Evolutionary conservation across 2,888 invertebrate species (phyloP).

Genomic region (Idaea straminata): DNA sequence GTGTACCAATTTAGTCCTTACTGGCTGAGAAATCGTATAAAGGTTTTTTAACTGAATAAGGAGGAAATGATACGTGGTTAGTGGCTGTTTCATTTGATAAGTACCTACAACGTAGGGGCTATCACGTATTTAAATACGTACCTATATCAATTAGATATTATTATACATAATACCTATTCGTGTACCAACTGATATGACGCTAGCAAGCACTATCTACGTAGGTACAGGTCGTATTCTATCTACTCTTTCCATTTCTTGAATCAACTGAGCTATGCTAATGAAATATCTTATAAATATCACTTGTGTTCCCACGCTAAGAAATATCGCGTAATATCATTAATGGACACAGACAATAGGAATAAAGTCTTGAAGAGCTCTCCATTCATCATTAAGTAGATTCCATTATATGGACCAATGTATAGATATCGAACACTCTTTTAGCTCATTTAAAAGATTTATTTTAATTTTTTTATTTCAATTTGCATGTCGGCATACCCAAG

Average conservation of each 20-base stretch:
- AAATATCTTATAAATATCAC: neutral
- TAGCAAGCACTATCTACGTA: neutral
- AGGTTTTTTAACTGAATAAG: neutral
- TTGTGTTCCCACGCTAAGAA: constrained; percentile 53
- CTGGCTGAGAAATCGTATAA: constrained; percentile 4
- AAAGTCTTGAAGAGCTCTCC: constrained; percentile 55
- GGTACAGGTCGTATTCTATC: neutral
- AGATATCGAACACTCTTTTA: constrained; percentile 73
- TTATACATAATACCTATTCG: too few relatives aligned
- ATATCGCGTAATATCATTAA: constrained; percentile 42
- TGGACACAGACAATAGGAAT: constrained; percentile 53
- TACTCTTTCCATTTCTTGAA: neutral
- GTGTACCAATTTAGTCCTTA: constrained; percentile 30
- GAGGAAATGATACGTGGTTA: neutral
- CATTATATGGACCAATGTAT: constrained; percentile 62
- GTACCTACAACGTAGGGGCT: neutral
- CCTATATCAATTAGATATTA: too few relatives aligned
- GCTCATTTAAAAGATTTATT: constrained; percentile 71
- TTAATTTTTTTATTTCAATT: constrained; percentile 60
- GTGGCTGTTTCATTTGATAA: neutral
- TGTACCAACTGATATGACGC: too few relatives aligned
- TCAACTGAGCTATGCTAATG: neutral
- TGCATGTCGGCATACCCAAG: constrained; percentile 73
- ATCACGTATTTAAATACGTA: too few relatives aligned
- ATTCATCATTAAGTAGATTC: constrained; percentile 70